These are phyloP conservation scores for Hippocampus mohnikei DNA, from an alignment of 2,113 vertebrate species.

Conservation along the genomic window DNA sequence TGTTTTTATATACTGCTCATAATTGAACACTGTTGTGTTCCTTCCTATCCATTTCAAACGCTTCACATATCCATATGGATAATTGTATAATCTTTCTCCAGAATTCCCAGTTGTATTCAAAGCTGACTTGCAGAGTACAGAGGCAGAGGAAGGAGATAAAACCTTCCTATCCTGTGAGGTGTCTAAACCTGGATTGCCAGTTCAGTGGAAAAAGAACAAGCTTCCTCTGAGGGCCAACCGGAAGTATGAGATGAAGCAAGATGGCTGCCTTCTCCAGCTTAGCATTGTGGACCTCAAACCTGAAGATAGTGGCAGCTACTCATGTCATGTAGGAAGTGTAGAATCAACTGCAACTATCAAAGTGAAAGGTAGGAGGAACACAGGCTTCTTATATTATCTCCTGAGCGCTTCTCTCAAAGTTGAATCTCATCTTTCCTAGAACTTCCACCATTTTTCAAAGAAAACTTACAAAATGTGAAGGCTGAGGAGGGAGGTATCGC, in stretches of 20 bases:
- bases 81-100: too few species aligned
- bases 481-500: constrained; percentile 59
- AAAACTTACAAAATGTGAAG: constrained; percentile 40
- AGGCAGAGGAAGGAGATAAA: too few species aligned
- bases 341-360: constrained; percentile 37
- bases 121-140: too few species aligned
- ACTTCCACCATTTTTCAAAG: constrained; percentile 36
- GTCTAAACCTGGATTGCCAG: constrained; percentile 37
- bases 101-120: too few species aligned
- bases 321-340: constrained; percentile 37
- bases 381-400: not conserved
- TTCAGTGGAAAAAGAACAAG: constrained; percentile 51
- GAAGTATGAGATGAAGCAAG: constrained; percentile 49
- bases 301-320: constrained; percentile 52
- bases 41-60: too few species aligned
- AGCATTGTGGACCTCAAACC: constrained; percentile 41
- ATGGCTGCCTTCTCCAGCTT: constrained; percentile 42
- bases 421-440: constrained; percentile 35
- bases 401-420: constrained; percentile 16
- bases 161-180: too few species aligned
- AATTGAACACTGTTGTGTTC: too few species aligned
- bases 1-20: too few species aligned
- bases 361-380: constrained; percentile 44
- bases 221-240: constrained; percentile 33
- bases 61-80: too few species aligned